Percentiles rank a stretch among this genome's conserved stretches.
These are phyloP conservation scores for Antheraea assamensis DNA, from an alignment of 2,888 invertebrate species.

Conservation along the genomic window DNA sequence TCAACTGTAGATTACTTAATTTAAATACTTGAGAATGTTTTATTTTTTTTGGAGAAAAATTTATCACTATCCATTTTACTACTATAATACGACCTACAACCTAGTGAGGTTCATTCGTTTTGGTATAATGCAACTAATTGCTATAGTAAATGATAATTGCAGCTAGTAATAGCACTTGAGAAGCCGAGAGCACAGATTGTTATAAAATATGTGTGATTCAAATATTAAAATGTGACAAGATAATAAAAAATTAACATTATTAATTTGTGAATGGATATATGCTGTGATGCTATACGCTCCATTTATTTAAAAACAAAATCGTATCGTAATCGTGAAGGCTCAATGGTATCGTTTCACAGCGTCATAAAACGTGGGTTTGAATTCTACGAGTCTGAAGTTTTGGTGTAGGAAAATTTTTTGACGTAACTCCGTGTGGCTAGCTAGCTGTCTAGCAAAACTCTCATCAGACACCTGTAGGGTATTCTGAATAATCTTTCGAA, in stretches of 20 bases:
- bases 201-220: conserved; percentile 13
- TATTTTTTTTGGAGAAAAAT: too few species aligned
- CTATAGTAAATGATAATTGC: too few species aligned
- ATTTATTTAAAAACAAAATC: neutral
- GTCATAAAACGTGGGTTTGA: neutral
- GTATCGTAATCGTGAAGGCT: neutral
- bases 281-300: neutral
- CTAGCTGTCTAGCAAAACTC: neutral
- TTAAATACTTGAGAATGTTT: conserved; percentile 23
- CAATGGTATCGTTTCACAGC: neutral
- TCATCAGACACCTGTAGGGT: neutral
- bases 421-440: neutral
- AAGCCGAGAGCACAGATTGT: too few species aligned
- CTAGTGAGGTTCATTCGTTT: too few species aligned
- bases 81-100: too few species aligned
- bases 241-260: neutral
- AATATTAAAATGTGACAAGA: neutral
- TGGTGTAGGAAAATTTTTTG: neutral
- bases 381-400: neutral
- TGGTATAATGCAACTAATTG: too few species aligned
- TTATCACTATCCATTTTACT: too few species aligned
- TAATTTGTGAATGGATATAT: neutral
- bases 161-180: too few species aligned
- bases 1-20: conserved; percentile 78
- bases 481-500: neutral